Conservation (phyloP, 2,888 invertebrate species). For the Polyommatus icarus region DNA sequence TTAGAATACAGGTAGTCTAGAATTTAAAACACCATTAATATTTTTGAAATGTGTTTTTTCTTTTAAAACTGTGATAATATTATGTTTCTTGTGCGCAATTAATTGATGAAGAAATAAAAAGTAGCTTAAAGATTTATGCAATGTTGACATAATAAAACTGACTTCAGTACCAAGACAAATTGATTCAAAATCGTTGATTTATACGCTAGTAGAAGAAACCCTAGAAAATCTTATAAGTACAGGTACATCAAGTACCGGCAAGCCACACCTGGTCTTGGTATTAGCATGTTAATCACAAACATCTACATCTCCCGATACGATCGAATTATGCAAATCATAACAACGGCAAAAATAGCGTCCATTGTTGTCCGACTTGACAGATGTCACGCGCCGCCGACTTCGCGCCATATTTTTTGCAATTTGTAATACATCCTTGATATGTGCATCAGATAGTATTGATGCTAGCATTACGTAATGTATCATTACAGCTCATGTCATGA, state of each 20-base stretch:
- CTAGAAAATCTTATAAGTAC: background rate
- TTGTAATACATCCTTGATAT: slow-evolving; percentile 26
- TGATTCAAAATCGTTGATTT: background rate
- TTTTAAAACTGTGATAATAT: background rate
- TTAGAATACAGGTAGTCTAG: background rate
- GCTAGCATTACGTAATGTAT: slow-evolving; percentile 17
- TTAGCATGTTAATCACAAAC: slow-evolving; percentile 20
- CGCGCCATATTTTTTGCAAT: slow-evolving; percentile 29
- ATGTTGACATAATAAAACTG: too few relatives aligned
- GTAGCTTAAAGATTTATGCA: too few relatives aligned
- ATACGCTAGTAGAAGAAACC: background rate
- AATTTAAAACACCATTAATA: too few relatives aligned
- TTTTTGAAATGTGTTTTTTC: background rate
- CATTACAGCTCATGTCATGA: background rate
- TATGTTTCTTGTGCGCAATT: background rate
- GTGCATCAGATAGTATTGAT: slow-evolving; percentile 28
- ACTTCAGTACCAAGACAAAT: background rate
- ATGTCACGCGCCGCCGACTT: slow-evolving; percentile 25
- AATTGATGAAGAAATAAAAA: background rate
- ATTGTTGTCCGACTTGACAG: slow-evolving; percentile 26
- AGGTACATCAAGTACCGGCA: background rate
- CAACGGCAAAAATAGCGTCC: slow-evolving; percentile 18
- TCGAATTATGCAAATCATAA: slow-evolving; percentile 29
- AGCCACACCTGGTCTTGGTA: background rate
- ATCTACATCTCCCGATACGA: slow-evolving; percentile 26